Evolutionary conservation across 2,888 invertebrate genomes (phyloP).

Genomic region (Arrhopalites spinosus): DNA sequence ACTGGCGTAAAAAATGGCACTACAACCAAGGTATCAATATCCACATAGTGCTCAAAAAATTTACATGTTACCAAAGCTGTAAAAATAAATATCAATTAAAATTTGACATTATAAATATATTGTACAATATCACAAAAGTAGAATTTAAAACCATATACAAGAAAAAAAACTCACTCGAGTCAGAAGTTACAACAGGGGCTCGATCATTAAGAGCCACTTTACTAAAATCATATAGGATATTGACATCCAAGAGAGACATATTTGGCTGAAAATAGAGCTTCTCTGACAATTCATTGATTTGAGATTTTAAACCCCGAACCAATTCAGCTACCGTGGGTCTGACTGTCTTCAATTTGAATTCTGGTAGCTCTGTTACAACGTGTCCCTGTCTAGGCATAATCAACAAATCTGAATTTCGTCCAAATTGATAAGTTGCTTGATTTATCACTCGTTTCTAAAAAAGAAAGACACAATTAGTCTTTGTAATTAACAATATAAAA

Average conservation of each 20-base stretch:
- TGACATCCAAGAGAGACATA: slow-evolving; percentile 44
- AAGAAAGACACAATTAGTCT: not conserved
- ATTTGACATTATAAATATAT: not conserved
- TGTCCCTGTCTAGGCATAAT: slow-evolving; percentile 46
- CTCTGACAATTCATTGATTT: slow-evolving; percentile 19
- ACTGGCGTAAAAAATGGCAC: slow-evolving; percentile 41
- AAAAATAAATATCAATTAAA: slow-evolving; percentile 3
- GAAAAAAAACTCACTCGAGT: slow-evolving; percentile 44
- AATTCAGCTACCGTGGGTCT: slow-evolving; percentile 31
- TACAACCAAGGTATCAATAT: slow-evolving; percentile 50
- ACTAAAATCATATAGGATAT: slow-evolving; percentile 51
- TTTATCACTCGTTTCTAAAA: slow-evolving; percentile 47
- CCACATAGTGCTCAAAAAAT: slow-evolving; percentile 52
- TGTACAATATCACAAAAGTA: not conserved
- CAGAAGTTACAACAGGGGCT: slow-evolving; percentile 47
- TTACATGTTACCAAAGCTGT: slow-evolving; percentile 53
- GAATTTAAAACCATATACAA: not conserved
- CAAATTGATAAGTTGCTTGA: slow-evolving; percentile 50
- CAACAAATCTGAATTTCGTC: slow-evolving; percentile 37
- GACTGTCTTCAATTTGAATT: slow-evolving; percentile 10
- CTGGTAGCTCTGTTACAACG: slow-evolving; percentile 28
- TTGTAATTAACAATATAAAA: not conserved
- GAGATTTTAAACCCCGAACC: slow-evolving; percentile 30
- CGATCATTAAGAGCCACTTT: slow-evolving; percentile 42
- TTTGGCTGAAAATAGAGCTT: slow-evolving; percentile 44